These are phyloP conservation scores for Bovichtus diacanthus DNA, from an alignment of 2,797 vertebrate genomes.

Conservation along the genomic window DNA sequence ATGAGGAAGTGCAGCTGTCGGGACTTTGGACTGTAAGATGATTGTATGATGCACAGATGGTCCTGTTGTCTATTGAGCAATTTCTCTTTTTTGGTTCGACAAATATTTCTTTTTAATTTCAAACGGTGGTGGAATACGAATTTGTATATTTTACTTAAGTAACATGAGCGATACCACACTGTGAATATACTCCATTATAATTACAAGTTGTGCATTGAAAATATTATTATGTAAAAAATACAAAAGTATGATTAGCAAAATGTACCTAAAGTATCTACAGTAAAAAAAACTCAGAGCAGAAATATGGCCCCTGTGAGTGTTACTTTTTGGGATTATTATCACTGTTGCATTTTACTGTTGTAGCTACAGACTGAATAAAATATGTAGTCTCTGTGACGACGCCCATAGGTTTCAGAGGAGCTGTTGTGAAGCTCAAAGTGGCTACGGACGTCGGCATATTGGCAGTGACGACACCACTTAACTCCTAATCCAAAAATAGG, in stretches of 20 bases:
- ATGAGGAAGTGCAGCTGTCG: slow-evolving; percentile 76
- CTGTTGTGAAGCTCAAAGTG: too few relatives aligned
- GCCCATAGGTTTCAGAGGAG: too few relatives aligned
- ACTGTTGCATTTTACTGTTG: background rate
- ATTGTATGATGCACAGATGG: slow-evolving; percentile 71
- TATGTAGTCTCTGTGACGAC: too few relatives aligned
- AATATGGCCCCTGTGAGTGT: background rate
- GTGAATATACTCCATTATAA: background rate
- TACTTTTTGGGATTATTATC: background rate
- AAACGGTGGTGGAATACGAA: background rate
- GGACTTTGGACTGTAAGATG: slow-evolving; percentile 62
- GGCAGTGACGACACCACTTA: too few relatives aligned
- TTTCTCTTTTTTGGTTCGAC: slow-evolving; percentile 40
- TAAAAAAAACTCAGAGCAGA: background rate
- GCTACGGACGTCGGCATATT: too few relatives aligned
- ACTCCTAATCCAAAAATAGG: too few relatives aligned
- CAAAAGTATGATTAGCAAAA: background rate
- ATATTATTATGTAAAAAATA: background rate
- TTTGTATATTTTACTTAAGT: background rate
- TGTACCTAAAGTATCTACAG: background rate
- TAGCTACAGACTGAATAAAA: too few relatives aligned
- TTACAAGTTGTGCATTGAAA: too few relatives aligned
- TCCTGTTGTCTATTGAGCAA: slow-evolving; percentile 26
- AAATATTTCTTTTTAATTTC: slow-evolving; percentile 33
- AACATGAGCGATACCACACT: background rate